Conservation (phyloP, 2,113 vertebrate genomes). For the Sitta europaea region DNA sequence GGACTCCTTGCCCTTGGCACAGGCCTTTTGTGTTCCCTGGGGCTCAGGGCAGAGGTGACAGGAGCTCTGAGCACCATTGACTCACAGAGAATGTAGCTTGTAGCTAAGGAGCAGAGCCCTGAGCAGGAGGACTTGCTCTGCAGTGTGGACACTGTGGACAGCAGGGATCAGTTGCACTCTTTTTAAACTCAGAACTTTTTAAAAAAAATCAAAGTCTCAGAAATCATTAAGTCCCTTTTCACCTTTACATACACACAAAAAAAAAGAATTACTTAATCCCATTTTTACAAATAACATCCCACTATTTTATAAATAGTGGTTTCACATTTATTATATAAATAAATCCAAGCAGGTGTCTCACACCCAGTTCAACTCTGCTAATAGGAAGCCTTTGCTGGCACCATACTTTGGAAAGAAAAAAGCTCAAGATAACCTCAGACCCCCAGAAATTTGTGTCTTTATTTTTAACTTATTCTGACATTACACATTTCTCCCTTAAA, state of each 20-base stretch:
- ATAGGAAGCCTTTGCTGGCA: not conserved
- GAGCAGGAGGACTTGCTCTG: not conserved
- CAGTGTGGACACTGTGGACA: not conserved
- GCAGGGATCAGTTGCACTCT: not conserved
- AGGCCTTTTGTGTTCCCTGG: not conserved
- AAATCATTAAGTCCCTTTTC: not conserved
- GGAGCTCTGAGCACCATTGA: not conserved
- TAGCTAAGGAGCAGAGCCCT: not conserved
- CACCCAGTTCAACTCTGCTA: not conserved
- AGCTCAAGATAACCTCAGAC: not conserved
- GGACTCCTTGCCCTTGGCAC: not conserved
- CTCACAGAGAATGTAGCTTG: conserved; percentile 3
- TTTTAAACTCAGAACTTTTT: not conserved
- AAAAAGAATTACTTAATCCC: not conserved
- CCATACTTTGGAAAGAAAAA: not conserved
- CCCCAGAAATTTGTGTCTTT: not conserved
- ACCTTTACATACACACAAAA: not conserved
- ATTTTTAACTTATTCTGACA: not conserved
- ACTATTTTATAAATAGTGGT: not conserved
- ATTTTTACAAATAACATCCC: not conserved
- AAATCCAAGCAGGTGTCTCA: not conserved
- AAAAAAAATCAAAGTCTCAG: not conserved
- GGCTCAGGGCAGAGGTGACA: not conserved
- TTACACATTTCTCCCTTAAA: not conserved
- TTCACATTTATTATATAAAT: not conserved